A percentile compares a stretch with the other conserved stretches of the same genome.
Evolutionary conservation across 1,140 invertebrate species (phyloP).

Genomic region (Zaprionus lachaisei): DNA sequence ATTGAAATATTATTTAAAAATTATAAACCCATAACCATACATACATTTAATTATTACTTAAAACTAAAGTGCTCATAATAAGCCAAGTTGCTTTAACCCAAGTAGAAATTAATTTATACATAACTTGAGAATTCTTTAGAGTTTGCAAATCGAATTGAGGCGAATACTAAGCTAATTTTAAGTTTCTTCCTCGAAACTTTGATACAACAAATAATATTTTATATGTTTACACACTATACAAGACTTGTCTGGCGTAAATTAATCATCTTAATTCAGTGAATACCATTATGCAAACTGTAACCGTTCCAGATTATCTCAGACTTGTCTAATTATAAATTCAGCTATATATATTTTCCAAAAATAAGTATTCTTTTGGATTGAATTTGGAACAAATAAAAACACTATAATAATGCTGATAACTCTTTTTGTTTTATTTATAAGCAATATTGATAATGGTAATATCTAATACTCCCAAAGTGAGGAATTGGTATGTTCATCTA

Average conservation of each 20-base stretch:
- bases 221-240: background rate
- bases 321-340: slow-evolving; percentile 26
- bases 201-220: background rate
- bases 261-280: slow-evolving; percentile 4
- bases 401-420: background rate
- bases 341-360: slow-evolving; percentile 24
- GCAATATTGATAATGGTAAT: background rate
- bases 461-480: too few species aligned
- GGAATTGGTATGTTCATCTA: too few species aligned
- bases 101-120: slow-evolving; percentile 18
- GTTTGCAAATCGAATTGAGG: slow-evolving; percentile 12
- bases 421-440: background rate
- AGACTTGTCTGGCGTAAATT: slow-evolving; percentile 8
- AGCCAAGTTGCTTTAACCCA: slow-evolving; percentile 23
- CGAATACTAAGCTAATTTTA: background rate
- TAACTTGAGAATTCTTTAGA: background rate
- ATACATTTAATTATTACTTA: slow-evolving; percentile 3
- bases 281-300: slow-evolving; percentile 12
- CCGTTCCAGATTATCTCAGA: slow-evolving; percentile 37
- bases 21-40: background rate
- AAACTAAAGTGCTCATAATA: slow-evolving; percentile 10
- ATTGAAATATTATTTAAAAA: slow-evolving; percentile 22
- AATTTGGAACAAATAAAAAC: slow-evolving; percentile 28
- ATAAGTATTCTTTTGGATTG: slow-evolving; percentile 23
- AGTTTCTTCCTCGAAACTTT: slow-evolving; percentile 16